Evolutionary conservation across 2,797 vertebrate genomes (phyloP).

Genomic region (Muscicapa striata): DNA sequence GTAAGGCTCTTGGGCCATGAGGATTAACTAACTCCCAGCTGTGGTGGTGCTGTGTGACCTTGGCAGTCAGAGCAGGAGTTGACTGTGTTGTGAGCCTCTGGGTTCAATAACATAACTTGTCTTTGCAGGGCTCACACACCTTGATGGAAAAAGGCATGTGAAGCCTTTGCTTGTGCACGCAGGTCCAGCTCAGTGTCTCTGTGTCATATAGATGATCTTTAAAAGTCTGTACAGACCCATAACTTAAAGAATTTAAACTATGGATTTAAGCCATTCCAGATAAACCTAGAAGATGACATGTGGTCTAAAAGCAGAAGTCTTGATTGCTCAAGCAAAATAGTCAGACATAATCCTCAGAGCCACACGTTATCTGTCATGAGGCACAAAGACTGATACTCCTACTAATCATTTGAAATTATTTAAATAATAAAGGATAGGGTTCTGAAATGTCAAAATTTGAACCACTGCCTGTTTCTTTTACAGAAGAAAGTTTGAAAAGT

Average conservation of each 20-base stretch:
- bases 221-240: not conserved
- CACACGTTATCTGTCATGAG: not conserved
- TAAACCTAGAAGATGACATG: not conserved
- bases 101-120: no score
- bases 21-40: no score
- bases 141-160: no score
- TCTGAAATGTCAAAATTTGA: not conserved
- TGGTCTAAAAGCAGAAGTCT: not conserved
- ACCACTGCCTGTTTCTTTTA: not conserved
- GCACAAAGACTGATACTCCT: not conserved
- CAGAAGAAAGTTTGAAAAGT: not conserved
- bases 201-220: not conserved
- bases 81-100: no score
- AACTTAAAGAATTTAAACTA: not conserved
- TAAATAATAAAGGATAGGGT: not conserved
- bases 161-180: no score
- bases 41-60: no score
- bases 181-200: not conserved
- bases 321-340: not conserved
- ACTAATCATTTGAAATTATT: not conserved
- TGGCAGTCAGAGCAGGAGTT: no score
- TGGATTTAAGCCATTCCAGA: accelerated
- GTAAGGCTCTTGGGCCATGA: no score
- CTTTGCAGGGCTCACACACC: no score
- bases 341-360: not conserved